phyloP scores from a whole-genome alignment of 2,113 vertebrate genomes.

The Hydropotes inermis region DNA sequence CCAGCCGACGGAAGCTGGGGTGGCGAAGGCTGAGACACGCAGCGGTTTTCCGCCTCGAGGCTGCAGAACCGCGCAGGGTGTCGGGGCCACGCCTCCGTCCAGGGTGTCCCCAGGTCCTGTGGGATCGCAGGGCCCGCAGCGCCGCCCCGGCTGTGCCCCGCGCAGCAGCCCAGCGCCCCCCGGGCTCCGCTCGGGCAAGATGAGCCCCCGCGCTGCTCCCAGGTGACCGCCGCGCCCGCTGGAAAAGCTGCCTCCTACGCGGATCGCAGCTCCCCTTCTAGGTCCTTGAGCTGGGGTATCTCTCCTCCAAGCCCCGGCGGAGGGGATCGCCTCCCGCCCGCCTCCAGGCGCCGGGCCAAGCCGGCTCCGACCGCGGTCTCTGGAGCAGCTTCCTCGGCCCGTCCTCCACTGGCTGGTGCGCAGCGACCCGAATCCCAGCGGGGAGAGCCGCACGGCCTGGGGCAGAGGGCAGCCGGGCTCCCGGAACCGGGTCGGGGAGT shows the following conservation, averaged over 20 bases:
- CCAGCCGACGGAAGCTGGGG: background rate
- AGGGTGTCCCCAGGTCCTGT: fast-evolving
- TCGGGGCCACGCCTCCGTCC: background rate
- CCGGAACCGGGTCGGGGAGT: background rate
- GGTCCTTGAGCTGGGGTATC: background rate
- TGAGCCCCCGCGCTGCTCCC: fast-evolving
- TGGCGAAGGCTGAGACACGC: background rate
- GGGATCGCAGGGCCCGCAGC: background rate
- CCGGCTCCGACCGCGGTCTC: background rate
- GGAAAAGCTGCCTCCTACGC: background rate
- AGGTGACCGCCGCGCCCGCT: fast-evolving
- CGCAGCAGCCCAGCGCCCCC: background rate
- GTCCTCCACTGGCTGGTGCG: background rate
- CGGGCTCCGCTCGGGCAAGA: fast-evolving
- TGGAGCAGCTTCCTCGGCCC: fast-evolving
- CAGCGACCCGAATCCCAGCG: fast-evolving
- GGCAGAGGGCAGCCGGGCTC: too few species aligned
- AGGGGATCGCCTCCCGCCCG: background rate
- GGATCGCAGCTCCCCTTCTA: background rate
- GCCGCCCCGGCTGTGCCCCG: background rate
- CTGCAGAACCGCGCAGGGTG: fast-evolving
- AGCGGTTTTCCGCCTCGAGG: background rate
- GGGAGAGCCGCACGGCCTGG: fast-evolving
- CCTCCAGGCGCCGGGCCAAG: background rate
- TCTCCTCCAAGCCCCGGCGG: fast-evolving